These are phyloP conservation scores for Sphaerophoria taeniata DNA, from an alignment of 2,888 invertebrate species.

Conservation along the genomic window DNA sequence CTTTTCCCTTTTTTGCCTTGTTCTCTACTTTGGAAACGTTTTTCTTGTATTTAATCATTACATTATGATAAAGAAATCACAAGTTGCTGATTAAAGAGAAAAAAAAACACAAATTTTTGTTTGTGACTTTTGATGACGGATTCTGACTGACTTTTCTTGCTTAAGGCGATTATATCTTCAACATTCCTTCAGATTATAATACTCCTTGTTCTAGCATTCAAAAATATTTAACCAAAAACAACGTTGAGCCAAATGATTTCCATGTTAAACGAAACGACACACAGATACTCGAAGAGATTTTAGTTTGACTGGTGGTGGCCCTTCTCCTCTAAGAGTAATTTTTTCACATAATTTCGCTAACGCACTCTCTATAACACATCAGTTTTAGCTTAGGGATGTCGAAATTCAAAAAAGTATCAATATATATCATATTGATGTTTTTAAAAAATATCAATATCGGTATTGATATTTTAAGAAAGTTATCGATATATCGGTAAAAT, in stretches of 20 bases:
- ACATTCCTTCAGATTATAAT: background rate
- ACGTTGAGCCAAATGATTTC: background rate
- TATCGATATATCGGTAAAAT: too few species aligned
- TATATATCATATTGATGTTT: too few species aligned
- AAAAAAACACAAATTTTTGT: too few species aligned
- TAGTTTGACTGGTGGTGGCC: background rate
- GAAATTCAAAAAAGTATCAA: too few species aligned
- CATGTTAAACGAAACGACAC: conserved; percentile 8
- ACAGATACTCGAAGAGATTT: background rate
- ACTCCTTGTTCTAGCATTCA: background rate
- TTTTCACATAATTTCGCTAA: conserved; percentile 21
- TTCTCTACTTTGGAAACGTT: background rate
- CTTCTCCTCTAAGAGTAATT: too few species aligned
- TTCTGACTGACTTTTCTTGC: conserved; percentile 27
- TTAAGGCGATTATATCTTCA: conserved; percentile 32
- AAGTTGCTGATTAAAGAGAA: background rate
- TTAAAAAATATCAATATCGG: too few species aligned
- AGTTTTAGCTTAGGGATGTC: background rate
- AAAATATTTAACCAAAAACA: background rate
- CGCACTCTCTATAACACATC: background rate
- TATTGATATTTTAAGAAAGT: too few species aligned
- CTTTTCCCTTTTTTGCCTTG: background rate
- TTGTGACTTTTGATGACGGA: background rate
- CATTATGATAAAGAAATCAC: conserved; percentile 12
- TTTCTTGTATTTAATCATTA: background rate